Percentiles rank a stretch among this genome's conserved stretches.
Evolutionary conservation across 2,888 invertebrate genomes (phyloP).

Genomic region (Trachelus tabidus): DNA sequence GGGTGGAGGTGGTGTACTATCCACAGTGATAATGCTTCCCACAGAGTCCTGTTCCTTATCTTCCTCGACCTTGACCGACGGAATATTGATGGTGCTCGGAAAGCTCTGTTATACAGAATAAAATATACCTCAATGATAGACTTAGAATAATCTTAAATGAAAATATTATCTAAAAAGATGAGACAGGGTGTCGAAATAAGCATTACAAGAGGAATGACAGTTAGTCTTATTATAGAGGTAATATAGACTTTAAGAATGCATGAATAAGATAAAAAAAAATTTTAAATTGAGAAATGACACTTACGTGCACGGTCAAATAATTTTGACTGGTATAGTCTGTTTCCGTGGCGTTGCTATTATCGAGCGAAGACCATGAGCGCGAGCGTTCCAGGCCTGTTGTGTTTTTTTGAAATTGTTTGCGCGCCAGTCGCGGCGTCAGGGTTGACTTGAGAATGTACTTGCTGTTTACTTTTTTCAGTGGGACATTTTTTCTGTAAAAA

Average conservation of each 20-base stretch:
- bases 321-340: constrained; percentile 75
- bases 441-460: constrained; percentile 88
- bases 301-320: constrained; percentile 81
- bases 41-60: constrained; percentile 67
- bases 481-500: constrained; percentile 74
- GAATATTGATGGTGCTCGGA: constrained; percentile 74
- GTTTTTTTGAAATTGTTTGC: constrained; percentile 77
- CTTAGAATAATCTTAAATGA: not conserved
- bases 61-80: constrained; percentile 77
- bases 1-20: constrained; percentile 51
- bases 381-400: constrained; percentile 75
- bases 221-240: not conserved
- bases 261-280: not conserved
- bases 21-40: constrained; percentile 56
- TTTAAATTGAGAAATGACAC: constrained; percentile 40
- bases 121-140: constrained; percentile 19
- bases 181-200: not conserved
- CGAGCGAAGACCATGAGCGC: constrained; percentile 79
- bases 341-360: constrained; percentile 70
- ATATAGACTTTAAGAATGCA: not conserved
- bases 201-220: not conserved
- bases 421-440: constrained; percentile 79
- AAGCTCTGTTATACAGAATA: constrained; percentile 69
- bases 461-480: constrained; percentile 80
- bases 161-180: not conserved